Conservation (phyloP, 2,888 invertebrate genomes). For the Scaptomyza reducta region DNA sequence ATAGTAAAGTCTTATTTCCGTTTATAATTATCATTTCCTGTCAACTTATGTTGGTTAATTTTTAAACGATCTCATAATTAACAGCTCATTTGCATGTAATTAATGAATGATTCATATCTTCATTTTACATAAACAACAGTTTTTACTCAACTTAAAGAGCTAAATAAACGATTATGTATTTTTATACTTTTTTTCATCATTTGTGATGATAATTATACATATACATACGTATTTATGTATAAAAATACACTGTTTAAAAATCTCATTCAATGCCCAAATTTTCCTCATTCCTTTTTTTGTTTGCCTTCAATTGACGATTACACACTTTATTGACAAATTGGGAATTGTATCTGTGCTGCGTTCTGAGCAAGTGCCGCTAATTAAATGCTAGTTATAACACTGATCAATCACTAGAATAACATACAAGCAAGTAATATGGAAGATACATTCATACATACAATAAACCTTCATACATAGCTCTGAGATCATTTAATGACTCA, state of each 20-base stretch:
- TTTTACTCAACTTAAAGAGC: neutral
- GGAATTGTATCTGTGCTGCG: neutral
- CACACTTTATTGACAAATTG: neutral
- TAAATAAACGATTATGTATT: neutral
- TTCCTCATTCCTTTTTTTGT: neutral
- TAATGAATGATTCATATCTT: constrained; percentile 8
- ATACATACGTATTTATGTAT: too few relatives aligned
- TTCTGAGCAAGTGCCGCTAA: too few relatives aligned
- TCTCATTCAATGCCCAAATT: neutral
- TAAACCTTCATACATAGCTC: neutral
- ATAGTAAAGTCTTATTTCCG: constrained; percentile 2
- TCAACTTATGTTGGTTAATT: too few relatives aligned
- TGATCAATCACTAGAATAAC: neutral
- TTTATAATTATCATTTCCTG: constrained; percentile 2
- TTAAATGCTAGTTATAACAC: neutral
- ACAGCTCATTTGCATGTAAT: constrained; percentile 28
- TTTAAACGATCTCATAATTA: constrained; percentile 16
- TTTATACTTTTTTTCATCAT: too few relatives aligned
- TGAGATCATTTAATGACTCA: neutral
- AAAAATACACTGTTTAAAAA: neutral
- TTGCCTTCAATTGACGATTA: too few relatives aligned
- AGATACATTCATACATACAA: too few relatives aligned
- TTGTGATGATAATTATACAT: too few relatives aligned
- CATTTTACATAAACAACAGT: neutral
- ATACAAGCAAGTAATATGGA: too few relatives aligned